Evolutionary conservation across 2,113 vertebrate genomes (phyloP), one percentile per base, ranked within the genome.

Genomic region (Corydoras sp.): DNA sequence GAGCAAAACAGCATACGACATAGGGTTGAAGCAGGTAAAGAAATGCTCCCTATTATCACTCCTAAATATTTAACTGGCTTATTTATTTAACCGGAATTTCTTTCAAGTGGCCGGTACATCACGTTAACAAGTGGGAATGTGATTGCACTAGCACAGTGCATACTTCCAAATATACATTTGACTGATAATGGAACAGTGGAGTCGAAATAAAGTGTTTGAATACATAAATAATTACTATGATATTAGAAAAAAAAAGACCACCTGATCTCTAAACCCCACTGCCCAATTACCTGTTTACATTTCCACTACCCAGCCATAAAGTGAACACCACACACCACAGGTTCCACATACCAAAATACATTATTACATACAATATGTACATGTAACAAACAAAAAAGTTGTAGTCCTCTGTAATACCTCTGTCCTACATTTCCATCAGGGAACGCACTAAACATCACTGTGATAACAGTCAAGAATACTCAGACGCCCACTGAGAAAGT

Each of bases 381-480:
- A 79, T 59, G 62, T 68, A 79, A 78, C 73, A 72, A 78, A 78
- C 69, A 61, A 75, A 78, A 78, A 75, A 72, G 73, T 76, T 76
- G 68, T 65, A 78, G 69, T 72, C 58, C 72, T 15, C 73, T 62
- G 59, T 59, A 72, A 75, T 68, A 78, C 69, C 4, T 65, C 68
- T 58, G 13, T 13, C 61, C 55, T 55, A 73, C 62, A 78, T 71
- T 78, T 78, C 73, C 72, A 64, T 78, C 77, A 78, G 73, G 73
- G 69, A 78, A 72, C 54, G 61, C 50, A 50, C 68, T 68, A 71
- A 67, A 69, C 61, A 60, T 69, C 76, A 75, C 76, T 78, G 77
- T 74, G 32, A 78, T 78, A 78, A 78, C 73, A 77, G 76, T 77
- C 76, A 67, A 64, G 61, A 75, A 75, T 78, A 75, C 68, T 78